Evolutionary conservation across 2,888 invertebrate species (phyloP), one percentile per base, ranked within the genome.

Genomic region (Tenodera sinensis): DNA sequence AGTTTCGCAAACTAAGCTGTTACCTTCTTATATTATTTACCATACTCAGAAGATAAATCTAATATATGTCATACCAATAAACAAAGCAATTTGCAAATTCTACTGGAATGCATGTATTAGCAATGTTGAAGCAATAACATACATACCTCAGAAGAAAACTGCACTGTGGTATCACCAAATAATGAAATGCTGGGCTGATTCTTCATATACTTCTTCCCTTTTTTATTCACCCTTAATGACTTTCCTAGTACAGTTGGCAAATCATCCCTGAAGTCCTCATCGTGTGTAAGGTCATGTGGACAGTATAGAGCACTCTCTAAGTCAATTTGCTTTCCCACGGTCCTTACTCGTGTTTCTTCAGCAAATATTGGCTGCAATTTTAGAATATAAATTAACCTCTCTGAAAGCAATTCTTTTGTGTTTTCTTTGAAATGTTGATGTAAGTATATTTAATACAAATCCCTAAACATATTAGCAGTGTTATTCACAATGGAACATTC

Each of bases 251-350:
- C 84, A 1, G 94, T 95, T 4, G 95, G 95, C 83, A 95, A 92
- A 92, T 95, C 95, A 91, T 95, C 95, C 20, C 95, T 93, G 90
- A 94, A 93, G 90, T 95, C 95, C 7, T 92, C 92, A 20, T 92
- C 91, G 89, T 94, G 94, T 0, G 95, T 94, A 89, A 95, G 93
- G 93, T 96, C 96, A 92, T 96, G 95, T 0, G 95, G 95, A 91
- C 95, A 96, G 92, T 95, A 93, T 47, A 96, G 92, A 86, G 95
- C 93, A 91, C 94, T 94, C 90, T 94, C 94, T 83, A 94, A 92
- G 91, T 95, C 94, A 71, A 94, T 92, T 20, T 86, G 89, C 2
- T 88, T 85, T 9, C 83, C 83, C 9, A 87, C n/a, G 12, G 85
- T 54, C 14, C 86, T 92, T 92, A 90, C 92, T 92, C 15, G 92